Conservation (phyloP, 2,113 vertebrate species). For the Varanus salvator region DNA sequence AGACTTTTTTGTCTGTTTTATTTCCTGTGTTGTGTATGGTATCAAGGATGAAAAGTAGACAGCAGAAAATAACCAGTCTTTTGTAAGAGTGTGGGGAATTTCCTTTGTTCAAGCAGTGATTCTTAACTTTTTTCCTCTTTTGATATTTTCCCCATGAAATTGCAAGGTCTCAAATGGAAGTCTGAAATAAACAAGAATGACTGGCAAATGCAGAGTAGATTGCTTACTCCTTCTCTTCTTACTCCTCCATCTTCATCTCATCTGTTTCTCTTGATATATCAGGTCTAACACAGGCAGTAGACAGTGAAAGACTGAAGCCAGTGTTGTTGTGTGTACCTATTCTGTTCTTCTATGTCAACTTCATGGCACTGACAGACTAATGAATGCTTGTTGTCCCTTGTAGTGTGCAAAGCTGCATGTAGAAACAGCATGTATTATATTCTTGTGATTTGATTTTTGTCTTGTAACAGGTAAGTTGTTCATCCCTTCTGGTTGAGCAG, state of each 20-base stretch:
- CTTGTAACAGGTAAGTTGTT: slow-evolving; percentile 82
- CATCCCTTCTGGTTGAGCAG: slow-evolving; percentile 84
- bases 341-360: background rate
- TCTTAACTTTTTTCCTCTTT: background rate
- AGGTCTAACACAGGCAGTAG: background rate
- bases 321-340: slow-evolving; percentile 27
- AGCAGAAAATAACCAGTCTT: background rate
- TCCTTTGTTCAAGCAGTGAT: background rate
- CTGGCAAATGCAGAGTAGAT: background rate
- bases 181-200: background rate
- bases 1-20: background rate
- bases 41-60: background rate
- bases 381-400: background rate
- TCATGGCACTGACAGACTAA: background rate
- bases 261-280: slow-evolving; percentile 23
- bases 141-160: background rate
- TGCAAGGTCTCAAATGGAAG: background rate
- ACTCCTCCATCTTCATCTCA: slow-evolving; percentile 30
- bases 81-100: background rate
- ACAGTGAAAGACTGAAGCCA: background rate
- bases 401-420: background rate
- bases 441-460: slow-evolving; percentile 43
- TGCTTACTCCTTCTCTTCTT: background rate
- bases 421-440: background rate
- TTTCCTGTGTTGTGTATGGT: background rate